phyloP scores from a whole-genome alignment of 2,888 invertebrate genomes.

The Muschampia staudingeri region DNA sequence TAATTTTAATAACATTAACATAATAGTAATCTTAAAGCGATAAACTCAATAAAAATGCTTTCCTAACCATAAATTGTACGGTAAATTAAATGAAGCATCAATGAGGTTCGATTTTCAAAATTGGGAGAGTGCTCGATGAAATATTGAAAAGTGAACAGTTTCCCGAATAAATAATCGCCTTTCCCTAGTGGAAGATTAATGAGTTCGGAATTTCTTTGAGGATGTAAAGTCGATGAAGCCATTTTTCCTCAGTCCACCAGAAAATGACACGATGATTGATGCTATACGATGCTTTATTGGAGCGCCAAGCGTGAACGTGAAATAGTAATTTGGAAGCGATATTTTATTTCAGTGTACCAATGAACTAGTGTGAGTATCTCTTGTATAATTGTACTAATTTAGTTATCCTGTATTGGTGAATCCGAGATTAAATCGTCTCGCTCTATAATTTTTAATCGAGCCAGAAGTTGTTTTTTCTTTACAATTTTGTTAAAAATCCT shows the following conservation, averaged over 20 bases:
- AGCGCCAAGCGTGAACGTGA: slow-evolving; percentile 39
- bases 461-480: too few species aligned
- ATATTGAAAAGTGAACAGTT: slow-evolving; percentile 75
- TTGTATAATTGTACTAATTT: background rate
- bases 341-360: background rate
- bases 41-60: background rate
- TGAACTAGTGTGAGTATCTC: background rate
- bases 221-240: slow-evolving; percentile 86
- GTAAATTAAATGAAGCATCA: slow-evolving; percentile 15
- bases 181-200: slow-evolving; percentile 81
- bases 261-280: slow-evolving; percentile 88
- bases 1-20: background rate
- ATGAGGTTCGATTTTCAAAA: slow-evolving; percentile 39
- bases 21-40: background rate
- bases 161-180: slow-evolving; percentile 79
- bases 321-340: slow-evolving; percentile 21
- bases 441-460: too few species aligned
- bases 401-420: background rate
- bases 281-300: slow-evolving; percentile 58
- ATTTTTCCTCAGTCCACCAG: slow-evolving; percentile 86
- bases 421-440: background rate
- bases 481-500: too few species aligned
- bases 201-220: slow-evolving; percentile 82
- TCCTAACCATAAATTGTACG: slow-evolving; percentile 19
- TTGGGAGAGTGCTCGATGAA: slow-evolving; percentile 43